Percentiles rank a stretch among this genome's conserved stretches.
phyloP scores from a whole-genome alignment of 2,113 vertebrate genomes.

The Dendrocopos noguchii region DNA sequence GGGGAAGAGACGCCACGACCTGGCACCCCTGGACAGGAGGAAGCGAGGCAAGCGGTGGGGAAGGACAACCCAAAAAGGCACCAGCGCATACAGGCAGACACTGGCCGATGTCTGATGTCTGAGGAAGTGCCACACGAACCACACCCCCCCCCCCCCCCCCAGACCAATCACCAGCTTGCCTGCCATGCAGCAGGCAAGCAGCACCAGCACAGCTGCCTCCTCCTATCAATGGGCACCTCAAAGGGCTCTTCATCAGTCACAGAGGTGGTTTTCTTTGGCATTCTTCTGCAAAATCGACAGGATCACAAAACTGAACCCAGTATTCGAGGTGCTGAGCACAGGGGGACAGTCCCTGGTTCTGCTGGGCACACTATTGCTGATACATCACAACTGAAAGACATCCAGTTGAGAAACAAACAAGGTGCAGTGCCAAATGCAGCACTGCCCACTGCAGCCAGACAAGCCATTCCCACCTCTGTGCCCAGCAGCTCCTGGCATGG shows the following conservation, averaged over 20 bases:
- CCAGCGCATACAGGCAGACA: rapidly evolving
- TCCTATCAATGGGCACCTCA: rapidly evolving
- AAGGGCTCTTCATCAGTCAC: neutral
- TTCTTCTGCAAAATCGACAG: neutral
- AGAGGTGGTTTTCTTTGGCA: neutral
- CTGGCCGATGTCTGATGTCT: neutral
- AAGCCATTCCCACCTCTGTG: rapidly evolving
- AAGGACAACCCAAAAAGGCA: neutral
- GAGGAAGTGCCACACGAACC: rapidly evolving
- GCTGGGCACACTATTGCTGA: neutral
- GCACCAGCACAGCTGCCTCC: neutral
- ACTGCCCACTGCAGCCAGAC: neutral
- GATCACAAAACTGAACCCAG: neutral
- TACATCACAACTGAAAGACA: rapidly evolving
- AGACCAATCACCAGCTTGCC: rapidly evolving
- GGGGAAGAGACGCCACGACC: too few relatives aligned
- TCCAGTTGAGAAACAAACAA: rapidly evolving
- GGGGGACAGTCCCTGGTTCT: neutral
- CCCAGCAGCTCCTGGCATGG: neutral
- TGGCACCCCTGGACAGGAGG: too few relatives aligned
- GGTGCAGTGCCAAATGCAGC: rapidly evolving
- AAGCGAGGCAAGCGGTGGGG: too few relatives aligned
- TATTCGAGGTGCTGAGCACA: neutral
- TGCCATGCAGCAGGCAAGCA: rapidly evolving
- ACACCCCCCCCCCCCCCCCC: neutral